Percentiles rank a stretch among this genome's conserved stretches.
phyloP scores from a whole-genome alignment of 1,140 invertebrate genomes.

The Apis mellifera region DNA sequence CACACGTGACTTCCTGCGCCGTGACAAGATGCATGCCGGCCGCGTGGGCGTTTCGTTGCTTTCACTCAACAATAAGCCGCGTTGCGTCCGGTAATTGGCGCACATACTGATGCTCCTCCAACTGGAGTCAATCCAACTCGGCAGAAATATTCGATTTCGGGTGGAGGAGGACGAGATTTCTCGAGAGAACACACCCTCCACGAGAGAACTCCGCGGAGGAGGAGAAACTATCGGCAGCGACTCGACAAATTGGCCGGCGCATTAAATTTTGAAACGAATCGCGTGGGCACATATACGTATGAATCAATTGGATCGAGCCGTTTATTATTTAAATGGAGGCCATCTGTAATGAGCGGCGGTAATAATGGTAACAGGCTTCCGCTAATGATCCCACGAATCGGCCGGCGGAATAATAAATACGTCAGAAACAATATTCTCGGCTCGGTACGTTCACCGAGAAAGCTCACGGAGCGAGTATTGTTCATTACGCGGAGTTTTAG shows the following conservation, averaged over 20 bases:
- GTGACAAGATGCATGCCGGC: slow-evolving; percentile 20
- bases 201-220: no score
- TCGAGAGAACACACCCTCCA: background rate
- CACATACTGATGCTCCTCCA: slow-evolving; percentile 1
- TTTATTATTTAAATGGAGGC: slow-evolving; percentile 24
- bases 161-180: background rate
- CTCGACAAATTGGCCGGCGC: background rate
- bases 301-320: slow-evolving; percentile 32
- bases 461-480: no score
- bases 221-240: no score
- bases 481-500: background rate
- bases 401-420: slow-evolving; percentile 21
- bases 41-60: slow-evolving; percentile 53
- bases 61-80: slow-evolving; percentile 50
- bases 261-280: slow-evolving; percentile 25
- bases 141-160: slow-evolving; percentile 45
- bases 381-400: slow-evolving; percentile 33
- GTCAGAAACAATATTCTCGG: slow-evolving; percentile 7
- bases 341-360: background rate
- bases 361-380: slow-evolving; percentile 20
- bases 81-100: slow-evolving; percentile 43
- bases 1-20: slow-evolving; percentile 51
- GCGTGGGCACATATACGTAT: background rate
- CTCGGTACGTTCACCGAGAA: background rate
- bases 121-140: no score